Base-by-base conservation (phyloP, 30 jellyfish, hydroid and myxozoan genomes). In the Thelohanellus kitauei region DNA sequence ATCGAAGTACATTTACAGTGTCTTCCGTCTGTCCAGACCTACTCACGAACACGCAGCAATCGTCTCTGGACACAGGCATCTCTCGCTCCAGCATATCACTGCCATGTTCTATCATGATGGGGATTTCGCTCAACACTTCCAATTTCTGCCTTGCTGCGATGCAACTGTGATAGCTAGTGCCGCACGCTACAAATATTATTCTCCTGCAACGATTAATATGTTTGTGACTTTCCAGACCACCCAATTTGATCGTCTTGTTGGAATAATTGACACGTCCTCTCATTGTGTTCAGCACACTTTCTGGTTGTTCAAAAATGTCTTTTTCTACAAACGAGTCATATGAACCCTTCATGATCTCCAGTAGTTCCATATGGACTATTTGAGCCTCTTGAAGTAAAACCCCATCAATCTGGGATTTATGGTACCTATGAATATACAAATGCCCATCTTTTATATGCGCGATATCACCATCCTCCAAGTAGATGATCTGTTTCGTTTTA, bases 281-380 rank as follows among this genome's bases (percentile, higher is more conserved):
- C 95, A 75, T 75, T 9, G 95, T 75, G 41, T 75, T 75, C 53
- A 42, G 55, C 16, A 57, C 62, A 22, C 85, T 55, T 34, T 75
- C 95, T 9, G 95, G 95, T 33, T 75, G 95, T 51, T 75, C 95
- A n/a, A n/a, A n/a, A n/a, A n/a, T n/a, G n/a, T n/a, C n/a, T n/a
- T n/a, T n/a, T n/a, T n/a, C n/a, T n/a, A 49, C 63, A 66, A n/a
- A n/a, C n/a, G n/a, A n/a, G n/a, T n/a, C n/a, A n/a, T n/a, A n/a
- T 1, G 14, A 21, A 71, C 91, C 91, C 50, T 71, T 71, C 91
- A 71, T 71, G 21, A 71, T 60, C 44, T 71, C 80, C 53, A 60
- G 91, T 53, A 71, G 46, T 32, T 71, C 91, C 61, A 71, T 42
- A 32, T 71, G 84, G 45, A 71, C n/a, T n/a, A n/a, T n/a, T n/a